Percentiles rank a stretch among this genome's conserved stretches.
Conservation (phyloP, 64 coral and sea anemone species). For the Platygyra sinensis region DNA sequence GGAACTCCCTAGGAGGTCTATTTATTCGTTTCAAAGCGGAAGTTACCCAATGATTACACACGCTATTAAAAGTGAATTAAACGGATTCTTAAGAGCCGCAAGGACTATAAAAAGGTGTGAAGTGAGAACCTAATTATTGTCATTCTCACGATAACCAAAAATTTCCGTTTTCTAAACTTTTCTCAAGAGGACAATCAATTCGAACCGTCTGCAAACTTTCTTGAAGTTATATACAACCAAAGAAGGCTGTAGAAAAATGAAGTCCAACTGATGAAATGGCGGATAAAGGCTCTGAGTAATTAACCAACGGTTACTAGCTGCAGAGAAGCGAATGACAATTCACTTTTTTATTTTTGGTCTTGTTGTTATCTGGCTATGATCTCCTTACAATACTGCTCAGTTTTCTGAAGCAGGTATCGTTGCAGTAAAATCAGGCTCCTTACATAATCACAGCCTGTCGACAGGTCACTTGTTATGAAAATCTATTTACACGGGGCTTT, state of each 20-base stretch:
- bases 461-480: not conserved
- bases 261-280: not conserved
- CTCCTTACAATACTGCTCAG: not conserved
- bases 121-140: slow-evolving; percentile 65
- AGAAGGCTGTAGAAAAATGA: too few relatives aligned
- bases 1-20: slow-evolving; percentile 84
- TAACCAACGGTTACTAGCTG: not conserved
- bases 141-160: slow-evolving; percentile 56
- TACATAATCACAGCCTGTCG: too few relatives aligned
- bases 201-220: not conserved
- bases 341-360: not conserved
- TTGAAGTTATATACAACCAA: not conserved
- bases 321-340: not conserved
- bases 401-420: not conserved
- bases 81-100: slow-evolving; percentile 73
- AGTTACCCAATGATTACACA: slow-evolving; percentile 87
- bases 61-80: slow-evolving; percentile 93
- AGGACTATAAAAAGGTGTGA: slow-evolving; percentile 67
- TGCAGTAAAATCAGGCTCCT: not conserved
- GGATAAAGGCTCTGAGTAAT: not conserved
- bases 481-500: slow-evolving; percentile 1
- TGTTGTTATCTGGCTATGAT: not conserved
- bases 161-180: slow-evolving; percentile 56
- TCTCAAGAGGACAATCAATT: slow-evolving; percentile 30
- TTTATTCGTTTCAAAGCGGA: slow-evolving; percentile 88